Evolutionary conservation across 2,888 invertebrate species (phyloP), one percentile per base, ranked within the genome.

Genomic region (Dione juno): DNA sequence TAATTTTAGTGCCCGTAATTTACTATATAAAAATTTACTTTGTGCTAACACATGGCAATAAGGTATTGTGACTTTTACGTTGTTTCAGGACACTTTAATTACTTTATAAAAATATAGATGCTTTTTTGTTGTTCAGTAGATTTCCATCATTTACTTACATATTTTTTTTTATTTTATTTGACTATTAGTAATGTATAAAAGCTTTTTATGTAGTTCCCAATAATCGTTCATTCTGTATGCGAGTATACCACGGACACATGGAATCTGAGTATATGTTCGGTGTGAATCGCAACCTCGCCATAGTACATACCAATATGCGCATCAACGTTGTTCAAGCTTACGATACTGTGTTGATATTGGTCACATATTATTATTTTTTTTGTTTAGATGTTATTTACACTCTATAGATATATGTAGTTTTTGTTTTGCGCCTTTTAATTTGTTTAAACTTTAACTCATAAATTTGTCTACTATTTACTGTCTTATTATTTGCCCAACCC

Each of bases 211-310:
- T 28, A 28, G 28, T 28, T 28, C 28, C 28, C 28, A n/a, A n/a
- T n/a, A n/a, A n/a, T n/a, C n/a, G n/a, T n/a, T n/a, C n/a, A n/a
- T n/a, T 40, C 16, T 37, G 21, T 61, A 45, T n/a, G 61, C 61
- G 61, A 61, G 61, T 28, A n/a, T n/a, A 41, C 45, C 64, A 72
- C 83, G 82, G 84, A 59, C 82, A 78, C 79, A 79, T 80, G 79
- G 75, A 72, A 21, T 65, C 6, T 71, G 48, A 67, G 57, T 64
- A 48, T 57, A n/a, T 57, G 57, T 70, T 74, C 74, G 77, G 77
- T 80, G 84, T 82, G 85, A 65, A 85, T 88, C 84, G 77, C 75
- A 73, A 43, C 16, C 85, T 89, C 90, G 90, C 90, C 76, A 90
- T 63, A 90, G 74, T 70, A 79, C 40, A 8, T 28, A 80, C 85